Evolutionary conservation across 2,888 invertebrate genomes (phyloP), one percentile per base, ranked within the genome.

Genomic region (Agriotes lineatus): DNA sequence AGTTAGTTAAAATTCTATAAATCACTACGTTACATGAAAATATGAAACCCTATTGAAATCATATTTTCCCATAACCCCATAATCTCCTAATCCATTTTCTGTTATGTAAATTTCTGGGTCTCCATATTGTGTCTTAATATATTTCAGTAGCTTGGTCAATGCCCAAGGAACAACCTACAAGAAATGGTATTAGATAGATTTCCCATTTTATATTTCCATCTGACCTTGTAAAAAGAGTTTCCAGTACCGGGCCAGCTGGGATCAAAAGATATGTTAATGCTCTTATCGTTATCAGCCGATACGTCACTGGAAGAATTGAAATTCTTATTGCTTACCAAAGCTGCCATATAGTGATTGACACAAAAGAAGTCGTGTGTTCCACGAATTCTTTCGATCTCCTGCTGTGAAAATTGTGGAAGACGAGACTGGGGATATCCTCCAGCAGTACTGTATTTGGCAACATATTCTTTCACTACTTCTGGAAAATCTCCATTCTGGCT

Each of bases 301-400:
- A 62, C 54, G 5, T 18, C 35, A 0, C 37, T 60, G n/a, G 59
- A 66, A 12, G 61, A 30, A 6, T 37, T 22, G 2, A 14, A 19
- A 81, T 44, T 10, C 7, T 50, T 42, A 18, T 67, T 57, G 4
- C 22, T 57, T 1, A 65, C 25, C 57, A 71, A 42, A 6, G 67
- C 58, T 0, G 85, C 0, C 88, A 86, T 1, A 91, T 95, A 95
- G 67, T 91, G 88, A 79, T 94, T 94, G 14, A 94, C 79, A 0
- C 93, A 93, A 57, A 94, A 85, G 82, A 91, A 93, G 78, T 95
- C 93, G 0, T 86, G 85, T 0, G 91, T 88, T 0, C 87, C 89
- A 20, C 81, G 82, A 18, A 93, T 87, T 57, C 84, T 82, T 6
- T 83, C 78, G 2, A 91, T 84, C 84, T 93, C 91, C 12, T 88